These are phyloP conservation scores for Isichthys henryi DNA, from an alignment of 2,113 vertebrate genomes.

Conservation along the genomic window DNA sequence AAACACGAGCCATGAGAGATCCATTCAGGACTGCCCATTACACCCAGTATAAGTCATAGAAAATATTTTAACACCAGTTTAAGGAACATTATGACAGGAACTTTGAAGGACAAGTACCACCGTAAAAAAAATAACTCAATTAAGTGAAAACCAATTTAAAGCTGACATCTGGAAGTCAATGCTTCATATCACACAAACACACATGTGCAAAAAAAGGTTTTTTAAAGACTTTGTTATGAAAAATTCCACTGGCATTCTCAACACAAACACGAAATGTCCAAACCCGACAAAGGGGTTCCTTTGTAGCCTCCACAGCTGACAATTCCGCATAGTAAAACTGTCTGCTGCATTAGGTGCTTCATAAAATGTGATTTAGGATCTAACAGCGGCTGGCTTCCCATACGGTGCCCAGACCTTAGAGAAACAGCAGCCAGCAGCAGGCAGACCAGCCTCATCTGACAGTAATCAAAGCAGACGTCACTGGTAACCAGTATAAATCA, in stretches of 20 bases:
- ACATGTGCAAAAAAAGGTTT: not conserved
- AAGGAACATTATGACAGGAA: not conserved
- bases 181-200: not conserved
- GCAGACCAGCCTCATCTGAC: not conserved
- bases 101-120: not conserved
- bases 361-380: constrained; percentile 37
- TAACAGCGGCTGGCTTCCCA: constrained; percentile 38
- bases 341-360: constrained; percentile 35
- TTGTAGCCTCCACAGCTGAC: constrained; percentile 37
- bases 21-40: not conserved
- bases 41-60: not conserved
- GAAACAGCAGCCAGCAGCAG: not conserved
- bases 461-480: not conserved
- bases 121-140: not conserved
- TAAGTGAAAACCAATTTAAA: not conserved
- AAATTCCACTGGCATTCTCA: constrained; percentile 25
- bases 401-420: not conserved
- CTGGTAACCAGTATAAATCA: not conserved
- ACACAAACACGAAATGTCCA: constrained; percentile 30
- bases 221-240: not conserved
- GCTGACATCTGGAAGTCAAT: not conserved
- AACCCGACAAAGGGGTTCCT: constrained; percentile 11
- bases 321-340: constrained; percentile 37
- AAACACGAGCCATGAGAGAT: not conserved
- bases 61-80: not conserved